phyloP scores from a whole-genome alignment of 2,113 vertebrate genomes.

The Deroptyus accipitrinus region DNA sequence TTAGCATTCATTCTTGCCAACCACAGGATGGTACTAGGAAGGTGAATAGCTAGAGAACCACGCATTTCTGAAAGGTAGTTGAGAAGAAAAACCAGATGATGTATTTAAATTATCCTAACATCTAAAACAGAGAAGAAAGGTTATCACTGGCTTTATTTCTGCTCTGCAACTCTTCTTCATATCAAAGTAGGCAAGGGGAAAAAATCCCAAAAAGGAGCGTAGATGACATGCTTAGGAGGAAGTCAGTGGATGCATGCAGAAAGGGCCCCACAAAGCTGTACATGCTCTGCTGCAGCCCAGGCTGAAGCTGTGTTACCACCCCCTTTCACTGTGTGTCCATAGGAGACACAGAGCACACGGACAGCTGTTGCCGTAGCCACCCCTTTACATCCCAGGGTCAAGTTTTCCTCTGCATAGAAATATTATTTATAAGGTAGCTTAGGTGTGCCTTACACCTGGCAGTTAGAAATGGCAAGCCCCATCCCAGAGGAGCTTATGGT shows the following conservation, averaged over 20 bases:
- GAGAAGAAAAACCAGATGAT: not conserved
- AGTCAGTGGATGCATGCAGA: fast-evolving
- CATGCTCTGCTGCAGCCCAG: not conserved
- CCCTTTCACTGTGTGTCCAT: not conserved
- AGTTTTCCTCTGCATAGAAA: not conserved
- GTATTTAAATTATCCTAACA: not conserved
- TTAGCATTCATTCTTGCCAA: not conserved
- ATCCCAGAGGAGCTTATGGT: not conserved
- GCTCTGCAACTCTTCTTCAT: not conserved
- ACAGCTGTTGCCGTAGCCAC: constrained; percentile 34
- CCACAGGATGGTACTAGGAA: not conserved
- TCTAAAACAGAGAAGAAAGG: not conserved
- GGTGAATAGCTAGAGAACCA: not conserved
- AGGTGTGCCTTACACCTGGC: constrained; percentile 21
- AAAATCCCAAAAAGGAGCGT: fast-evolving
- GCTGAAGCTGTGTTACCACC: not conserved
- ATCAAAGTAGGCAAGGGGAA: not conserved
- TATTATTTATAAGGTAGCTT: constrained; percentile 32
- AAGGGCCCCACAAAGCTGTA: not conserved
- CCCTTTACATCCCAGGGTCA: not conserved
- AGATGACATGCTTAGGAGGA: not conserved
- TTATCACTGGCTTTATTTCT: not conserved
- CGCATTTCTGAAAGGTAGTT: not conserved
- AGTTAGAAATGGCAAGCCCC: not conserved
- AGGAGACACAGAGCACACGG: not conserved